Evolutionary conservation across 2,888 invertebrate genomes (phyloP).

Genomic region (Eupithecia subfuscata): DNA sequence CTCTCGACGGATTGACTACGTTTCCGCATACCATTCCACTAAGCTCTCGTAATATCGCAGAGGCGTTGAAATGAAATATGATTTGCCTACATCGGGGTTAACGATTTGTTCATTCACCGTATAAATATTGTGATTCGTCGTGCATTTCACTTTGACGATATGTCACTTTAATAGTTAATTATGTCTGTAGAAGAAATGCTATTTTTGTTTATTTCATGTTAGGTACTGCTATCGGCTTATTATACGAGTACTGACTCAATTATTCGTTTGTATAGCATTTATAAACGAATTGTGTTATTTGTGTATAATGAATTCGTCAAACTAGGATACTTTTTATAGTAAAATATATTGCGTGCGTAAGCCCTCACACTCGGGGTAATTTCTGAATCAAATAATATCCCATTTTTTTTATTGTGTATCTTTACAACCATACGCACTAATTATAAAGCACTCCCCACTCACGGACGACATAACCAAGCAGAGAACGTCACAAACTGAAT

Average conservation of each 20-base stretch:
- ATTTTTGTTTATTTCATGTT: background rate
- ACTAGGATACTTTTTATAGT: background rate
- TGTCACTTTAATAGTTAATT: background rate
- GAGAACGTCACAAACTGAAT: slow-evolving; percentile 11
- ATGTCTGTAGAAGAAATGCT: background rate
- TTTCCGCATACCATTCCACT: slow-evolving; percentile 63
- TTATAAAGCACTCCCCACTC: background rate
- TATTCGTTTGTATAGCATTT: background rate
- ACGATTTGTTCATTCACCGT: slow-evolving; percentile 46
- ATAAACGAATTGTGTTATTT: background rate
- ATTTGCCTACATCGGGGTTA: slow-evolving; percentile 55
- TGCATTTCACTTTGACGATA: background rate
- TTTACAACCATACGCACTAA: background rate
- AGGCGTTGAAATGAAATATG: slow-evolving; percentile 52
- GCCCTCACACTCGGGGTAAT: no score
- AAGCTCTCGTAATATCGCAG: slow-evolving; percentile 42
- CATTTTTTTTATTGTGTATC: background rate
- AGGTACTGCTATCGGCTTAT: background rate
- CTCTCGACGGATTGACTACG: slow-evolving; percentile 46
- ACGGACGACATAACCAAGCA: background rate
- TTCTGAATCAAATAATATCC: no score
- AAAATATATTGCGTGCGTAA: background rate
- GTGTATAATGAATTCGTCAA: background rate
- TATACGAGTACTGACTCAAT: background rate
- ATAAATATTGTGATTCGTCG: slow-evolving; percentile 40